Base-by-base conservation (phyloP, 1,140 invertebrate species). In the Anastrepha ludens region DNA sequence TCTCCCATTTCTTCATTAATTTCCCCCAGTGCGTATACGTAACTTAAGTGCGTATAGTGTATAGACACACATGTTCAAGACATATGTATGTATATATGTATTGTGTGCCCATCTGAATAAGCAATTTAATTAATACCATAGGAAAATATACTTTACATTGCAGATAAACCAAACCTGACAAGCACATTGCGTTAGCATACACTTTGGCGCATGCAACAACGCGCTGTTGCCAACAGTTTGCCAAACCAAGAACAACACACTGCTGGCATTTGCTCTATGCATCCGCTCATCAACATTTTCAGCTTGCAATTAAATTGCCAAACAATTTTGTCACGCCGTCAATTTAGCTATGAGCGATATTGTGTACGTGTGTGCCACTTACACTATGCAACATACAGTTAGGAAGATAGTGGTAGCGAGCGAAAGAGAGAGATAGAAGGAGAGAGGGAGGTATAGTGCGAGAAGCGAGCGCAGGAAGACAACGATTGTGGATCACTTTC, bases 41-140 rank as follows among this genome's bases (percentile, higher is more conserved):
- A 50, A 81, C 74, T 7, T 15, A 6, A 15, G 60, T 15, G 60
- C 13, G 15, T 62, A 62, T 5, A n/a, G 29, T 29, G 29, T 1
- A 29, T 29, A 29, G 29, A 29, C 29, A 29, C 29, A 29, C 29
- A 62, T 17, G 15, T 55, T 55, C 29, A 29, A 29, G 29, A 29
- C 29, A 29, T 55, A 55, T 55, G 50, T 55, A 8, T 55, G 50
- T 55, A 55, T 11, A 2, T 8, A 55, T 55, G 6, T 11, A 62
- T 17, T n/a, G 1, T 62, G 8, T 62, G n/a, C 13, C 8, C 47
- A 58, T 11, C n/a, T 81, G 74, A 20, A 41, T 81, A 55, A 81
- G 74, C 74, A 81, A 81, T 81, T 81, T 81, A 81, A 81, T 81
- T 81, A 81, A 55, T 81, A 47, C n/a, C 20, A 41, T 41, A 81